Base-by-base conservation (phyloP, 2,113 vertebrate genomes). In the human region DNA sequence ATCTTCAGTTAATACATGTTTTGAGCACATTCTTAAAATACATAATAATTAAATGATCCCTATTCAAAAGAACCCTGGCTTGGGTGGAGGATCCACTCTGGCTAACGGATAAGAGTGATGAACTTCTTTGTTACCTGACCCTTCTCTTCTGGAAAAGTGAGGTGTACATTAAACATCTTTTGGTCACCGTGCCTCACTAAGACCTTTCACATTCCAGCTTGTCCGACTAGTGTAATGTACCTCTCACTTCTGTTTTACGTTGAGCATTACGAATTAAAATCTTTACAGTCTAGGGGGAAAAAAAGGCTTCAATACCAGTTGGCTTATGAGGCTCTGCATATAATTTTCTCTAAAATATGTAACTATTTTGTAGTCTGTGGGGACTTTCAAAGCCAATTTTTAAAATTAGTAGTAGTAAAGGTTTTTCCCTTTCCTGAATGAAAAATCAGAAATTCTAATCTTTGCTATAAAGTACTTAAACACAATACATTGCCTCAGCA, bases 391-490 rank as follows among this genome's bases (percentile, higher is more conserved):
- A 89, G 66, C 22, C 43, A 64, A 9, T 80, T 94, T 97, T 92
- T 61, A 76, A 96, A 93, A 84, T 55, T 66, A 40, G 70, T 81
- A 96, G 57, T 81, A 84, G 38, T 93, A 45, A 96, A 88, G 35
- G 78, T 81, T 27, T 93, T 89, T 95, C 23, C 94, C 8, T 64
- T 79, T 90, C 88, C 55, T 79, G 10, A 76, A 43, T 94, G 55
- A 94, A 93, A 91, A 93, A 87, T 87, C 66, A 75, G 76, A 23
- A 64, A 59, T 95, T 91, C 70, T 73, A 76, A n/a, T 70, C 91
- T 94, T 79, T n/a, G 64, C 25, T 61, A 25, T 59, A 52, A 50
- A 93, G 72, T 85, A 25, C 5, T 90, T 89, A 87, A 87, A 68
- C 30, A 30, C 7, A 5, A 83, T 55, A 57, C 70, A 64, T 84